Evolutionary conservation across 2,113 vertebrate genomes (phyloP).

Genomic region (Eonycteris spelaea): DNA sequence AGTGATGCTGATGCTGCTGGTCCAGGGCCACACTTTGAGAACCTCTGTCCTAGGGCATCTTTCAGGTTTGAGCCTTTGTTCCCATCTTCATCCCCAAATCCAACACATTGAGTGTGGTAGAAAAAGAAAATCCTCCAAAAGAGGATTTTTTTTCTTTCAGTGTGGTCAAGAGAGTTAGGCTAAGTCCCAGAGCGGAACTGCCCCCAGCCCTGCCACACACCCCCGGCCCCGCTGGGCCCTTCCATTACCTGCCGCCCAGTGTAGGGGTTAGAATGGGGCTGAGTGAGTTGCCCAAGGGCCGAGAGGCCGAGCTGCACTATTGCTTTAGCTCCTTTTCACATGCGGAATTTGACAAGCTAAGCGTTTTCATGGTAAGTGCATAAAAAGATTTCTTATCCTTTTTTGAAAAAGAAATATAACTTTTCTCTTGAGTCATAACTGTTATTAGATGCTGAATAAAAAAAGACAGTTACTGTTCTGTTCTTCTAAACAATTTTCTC

Average conservation of each 20-base stretch:
- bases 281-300: background rate
- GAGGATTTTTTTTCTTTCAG: background rate
- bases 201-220: background rate
- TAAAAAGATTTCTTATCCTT: slow-evolving; percentile 43
- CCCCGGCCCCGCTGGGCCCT: accelerated
- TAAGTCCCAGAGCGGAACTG: background rate
- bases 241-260: background rate
- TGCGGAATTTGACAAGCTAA: slow-evolving; percentile 56
- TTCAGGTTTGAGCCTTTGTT: background rate
- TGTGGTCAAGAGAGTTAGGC: background rate
- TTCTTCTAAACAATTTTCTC: slow-evolving; percentile 33
- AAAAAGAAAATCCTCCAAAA: background rate
- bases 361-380: slow-evolving; percentile 10
- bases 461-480: background rate
- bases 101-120: background rate
- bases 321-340: background rate
- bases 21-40: background rate
- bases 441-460: background rate
- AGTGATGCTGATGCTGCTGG: background rate
- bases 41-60: background rate
- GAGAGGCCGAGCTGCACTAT: background rate
- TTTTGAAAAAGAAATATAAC: slow-evolving; percentile 36
- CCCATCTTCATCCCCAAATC: background rate
- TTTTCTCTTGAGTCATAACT: slow-evolving; percentile 43
- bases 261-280: background rate